These are phyloP conservation scores for Porites rus DNA, from an alignment of 92 coral and sea anemone species.

Conservation along the genomic window DNA sequence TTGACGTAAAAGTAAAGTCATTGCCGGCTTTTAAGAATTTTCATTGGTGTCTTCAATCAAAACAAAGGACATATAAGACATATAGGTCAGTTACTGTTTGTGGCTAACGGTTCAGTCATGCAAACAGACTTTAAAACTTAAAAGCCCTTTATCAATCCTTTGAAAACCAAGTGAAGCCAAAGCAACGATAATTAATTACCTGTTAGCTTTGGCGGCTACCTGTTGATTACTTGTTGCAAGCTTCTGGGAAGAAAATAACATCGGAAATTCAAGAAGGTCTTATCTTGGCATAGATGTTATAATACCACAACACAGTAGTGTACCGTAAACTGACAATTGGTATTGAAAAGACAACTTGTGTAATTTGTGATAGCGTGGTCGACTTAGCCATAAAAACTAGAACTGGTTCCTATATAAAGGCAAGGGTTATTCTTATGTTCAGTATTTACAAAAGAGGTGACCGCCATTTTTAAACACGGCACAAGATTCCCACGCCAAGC, in stretches of 20 bases:
- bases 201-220: neutral
- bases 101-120: neutral
- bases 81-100: neutral
- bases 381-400: no score
- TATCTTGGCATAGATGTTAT: neutral
- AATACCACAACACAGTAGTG: neutral
- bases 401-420: neutral
- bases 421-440: neutral
- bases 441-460: neutral
- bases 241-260: neutral
- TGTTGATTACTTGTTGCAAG: neutral
- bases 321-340: neutral
- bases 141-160: neutral
- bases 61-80: neutral
- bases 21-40: constrained; percentile 7
- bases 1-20: constrained; percentile 2
- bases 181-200: neutral
- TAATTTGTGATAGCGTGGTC: neutral
- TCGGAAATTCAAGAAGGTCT: neutral
- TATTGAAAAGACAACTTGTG: neutral
- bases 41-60: constrained; percentile 1
- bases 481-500: constrained; percentile 6
- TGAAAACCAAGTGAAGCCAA: neutral
- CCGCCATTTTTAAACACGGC: neutral
- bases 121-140: neutral